Base-by-base conservation (phyloP, 2,113 vertebrate genomes). In the Coryphaenoides rupestris region DNA sequence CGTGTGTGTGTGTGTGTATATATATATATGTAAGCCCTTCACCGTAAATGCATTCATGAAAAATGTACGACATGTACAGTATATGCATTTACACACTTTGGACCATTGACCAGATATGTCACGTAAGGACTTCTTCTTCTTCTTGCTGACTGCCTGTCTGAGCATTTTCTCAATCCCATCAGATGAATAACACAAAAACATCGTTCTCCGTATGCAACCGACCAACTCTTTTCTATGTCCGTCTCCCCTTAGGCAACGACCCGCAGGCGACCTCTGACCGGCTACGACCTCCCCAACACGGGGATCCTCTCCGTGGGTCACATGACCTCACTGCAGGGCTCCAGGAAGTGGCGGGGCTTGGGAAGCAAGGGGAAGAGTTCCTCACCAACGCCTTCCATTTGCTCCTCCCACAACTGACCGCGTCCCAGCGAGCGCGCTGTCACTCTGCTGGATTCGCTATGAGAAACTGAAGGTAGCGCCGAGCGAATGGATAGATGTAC, bases 391-490 rank as follows among this genome's bases (percentile, higher is more conserved):
- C 94, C 63, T 90, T 98, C 53, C 88, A 88, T 23, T 88, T 91
- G 65, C 77, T 91, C 0, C 81, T 91, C 59, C 92, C 84, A 1
- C 61, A 93, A 1, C 84, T 95, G 73, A 75, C 92, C 13, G 84
- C 78, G 58, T 69, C 81, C 26, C 90, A 94, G 63, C 88, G 89
- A 75, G 84, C 87, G 16, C 77, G 55, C 83, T 98, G 23, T 90
- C 90, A 1, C 68, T 91, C 67, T 91, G 86, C 79, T 93, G 93
- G 94, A 78, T 99, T n/a, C 93, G 79, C 70, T 95, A 98, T 7
- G 95, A 98, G 88, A 93, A 93, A 62, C 88, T 90, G 1, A 99
- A 99, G 95, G 97, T 99, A 82, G 78, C 1, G 21, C 3, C 1
- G 4, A 40, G 53, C 12, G 24, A 26, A 26, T 26, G 24, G 24